A percentile compares a stretch with the other conserved stretches of the same genome.
phyloP scores from a whole-genome alignment of 2,113 vertebrate genomes.

The Poeciliopsis turrubarensis region DNA sequence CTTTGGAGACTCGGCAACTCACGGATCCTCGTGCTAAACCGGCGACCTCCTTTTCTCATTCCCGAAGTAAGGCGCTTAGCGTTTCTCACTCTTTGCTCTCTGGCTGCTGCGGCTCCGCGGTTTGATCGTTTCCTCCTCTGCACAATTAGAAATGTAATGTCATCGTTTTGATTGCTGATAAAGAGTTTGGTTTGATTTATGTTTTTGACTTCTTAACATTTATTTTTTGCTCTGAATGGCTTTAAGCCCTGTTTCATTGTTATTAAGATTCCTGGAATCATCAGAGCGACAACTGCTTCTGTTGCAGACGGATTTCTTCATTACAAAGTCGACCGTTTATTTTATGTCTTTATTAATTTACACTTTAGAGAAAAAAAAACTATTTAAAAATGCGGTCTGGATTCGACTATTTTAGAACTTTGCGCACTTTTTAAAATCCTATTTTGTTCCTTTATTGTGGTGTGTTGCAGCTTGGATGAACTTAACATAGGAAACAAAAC shows the following conservation, averaged over 20 bases:
- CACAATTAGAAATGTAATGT: neutral
- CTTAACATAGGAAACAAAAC: neutral
- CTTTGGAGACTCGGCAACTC: conserved; percentile 74
- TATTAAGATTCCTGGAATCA: neutral
- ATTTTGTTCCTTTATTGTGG: neutral
- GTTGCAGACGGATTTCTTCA: neutral
- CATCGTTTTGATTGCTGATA: neutral
- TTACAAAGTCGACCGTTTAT: neutral
- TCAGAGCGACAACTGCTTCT: neutral
- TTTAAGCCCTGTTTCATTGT: neutral
- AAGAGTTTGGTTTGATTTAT: neutral
- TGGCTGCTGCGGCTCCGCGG: conserved; percentile 33
- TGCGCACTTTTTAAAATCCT: neutral
- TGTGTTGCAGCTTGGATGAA: neutral
- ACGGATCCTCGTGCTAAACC: conserved; percentile 76
- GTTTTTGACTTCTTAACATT: neutral
- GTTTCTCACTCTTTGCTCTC: conserved; percentile 61
- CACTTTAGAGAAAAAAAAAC: too few species aligned
- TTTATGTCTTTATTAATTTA: too few species aligned
- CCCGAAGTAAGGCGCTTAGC: conserved; percentile 79
- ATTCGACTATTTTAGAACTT: neutral
- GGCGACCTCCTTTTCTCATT: conserved; percentile 74
- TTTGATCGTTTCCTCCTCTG: neutral
- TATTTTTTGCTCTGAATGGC: neutral
- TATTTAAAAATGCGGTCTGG: too few species aligned